Percentiles rank a stretch among this genome's conserved stretches.
These are phyloP conservation scores for Platycercus adscitus DNA, from an alignment of 2,113 vertebrate species.

Conservation along the genomic window DNA sequence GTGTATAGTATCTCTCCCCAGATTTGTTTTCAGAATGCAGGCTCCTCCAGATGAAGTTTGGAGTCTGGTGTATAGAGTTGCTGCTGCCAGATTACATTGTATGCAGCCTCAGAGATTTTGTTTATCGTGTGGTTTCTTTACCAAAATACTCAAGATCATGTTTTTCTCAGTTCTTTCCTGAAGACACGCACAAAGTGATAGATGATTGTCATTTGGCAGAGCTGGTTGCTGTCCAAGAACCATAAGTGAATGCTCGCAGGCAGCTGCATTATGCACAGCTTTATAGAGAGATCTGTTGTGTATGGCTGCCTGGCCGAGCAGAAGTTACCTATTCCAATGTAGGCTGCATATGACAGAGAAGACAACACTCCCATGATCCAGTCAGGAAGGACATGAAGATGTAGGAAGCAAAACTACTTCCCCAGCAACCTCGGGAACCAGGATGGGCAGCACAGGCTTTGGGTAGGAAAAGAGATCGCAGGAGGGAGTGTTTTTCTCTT, in stretches of 20 bases:
- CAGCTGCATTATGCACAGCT: not conserved
- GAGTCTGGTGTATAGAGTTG: not conserved
- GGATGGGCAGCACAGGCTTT: not conserved
- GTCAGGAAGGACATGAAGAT: not conserved
- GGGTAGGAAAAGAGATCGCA: not conserved
- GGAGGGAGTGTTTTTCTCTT: not conserved
- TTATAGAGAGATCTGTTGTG: not conserved
- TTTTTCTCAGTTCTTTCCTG: not conserved
- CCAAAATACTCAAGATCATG: not conserved
- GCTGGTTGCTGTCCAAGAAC: not conserved
- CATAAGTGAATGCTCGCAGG: not conserved
- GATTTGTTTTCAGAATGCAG: not conserved
- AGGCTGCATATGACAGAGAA: not conserved
- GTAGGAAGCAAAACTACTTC: not conserved
- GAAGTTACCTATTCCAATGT: fast-evolving
- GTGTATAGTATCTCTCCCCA: not conserved
- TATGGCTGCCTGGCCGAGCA: fast-evolving
- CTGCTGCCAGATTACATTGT: not conserved
- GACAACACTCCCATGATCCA: not conserved
- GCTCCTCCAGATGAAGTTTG: not conserved
- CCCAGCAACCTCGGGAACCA: not conserved
- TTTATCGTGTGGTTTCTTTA: not conserved
- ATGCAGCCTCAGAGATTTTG: not conserved
- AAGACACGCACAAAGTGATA: not conserved
- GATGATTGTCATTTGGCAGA: slow-evolving; percentile 14